Conservation (phyloP, 2,113 vertebrate genomes). For the Tauraco erythrolophus region DNA sequence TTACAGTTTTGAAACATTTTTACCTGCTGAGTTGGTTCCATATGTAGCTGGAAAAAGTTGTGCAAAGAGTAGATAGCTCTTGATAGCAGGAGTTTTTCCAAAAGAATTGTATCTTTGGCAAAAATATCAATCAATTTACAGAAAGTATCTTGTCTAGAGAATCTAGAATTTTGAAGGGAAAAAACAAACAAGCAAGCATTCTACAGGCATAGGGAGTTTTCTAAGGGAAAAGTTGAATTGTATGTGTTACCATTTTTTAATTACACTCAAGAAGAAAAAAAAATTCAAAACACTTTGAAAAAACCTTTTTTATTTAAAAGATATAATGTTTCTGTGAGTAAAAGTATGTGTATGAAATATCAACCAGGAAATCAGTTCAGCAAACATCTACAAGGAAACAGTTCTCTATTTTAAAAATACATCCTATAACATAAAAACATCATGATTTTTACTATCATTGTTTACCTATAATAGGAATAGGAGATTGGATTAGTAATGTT, state of each 20-base stretch:
- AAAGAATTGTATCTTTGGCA: not conserved
- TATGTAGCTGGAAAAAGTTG: not conserved
- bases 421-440: not conserved
- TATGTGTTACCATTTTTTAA: not conserved
- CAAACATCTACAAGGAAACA: not conserved
- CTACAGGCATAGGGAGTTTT: not conserved
- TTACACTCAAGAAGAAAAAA: not conserved
- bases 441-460: not conserved
- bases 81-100: not conserved
- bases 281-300: not conserved
- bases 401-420: not conserved
- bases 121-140: not conserved
- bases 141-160: not conserved
- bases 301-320: not conserved
- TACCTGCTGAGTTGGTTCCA: not conserved
- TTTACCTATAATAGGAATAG: not conserved
- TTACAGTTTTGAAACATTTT: not conserved
- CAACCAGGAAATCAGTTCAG: not conserved
- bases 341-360: not conserved
- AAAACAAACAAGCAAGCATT: not conserved
- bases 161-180: not conserved
- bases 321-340: not conserved
- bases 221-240: not conserved
- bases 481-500: not conserved
- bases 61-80: not conserved